These are phyloP conservation scores for Accipiter virgatus DNA, from an alignment of 2,113 vertebrate species.

Conservation along the genomic window DNA sequence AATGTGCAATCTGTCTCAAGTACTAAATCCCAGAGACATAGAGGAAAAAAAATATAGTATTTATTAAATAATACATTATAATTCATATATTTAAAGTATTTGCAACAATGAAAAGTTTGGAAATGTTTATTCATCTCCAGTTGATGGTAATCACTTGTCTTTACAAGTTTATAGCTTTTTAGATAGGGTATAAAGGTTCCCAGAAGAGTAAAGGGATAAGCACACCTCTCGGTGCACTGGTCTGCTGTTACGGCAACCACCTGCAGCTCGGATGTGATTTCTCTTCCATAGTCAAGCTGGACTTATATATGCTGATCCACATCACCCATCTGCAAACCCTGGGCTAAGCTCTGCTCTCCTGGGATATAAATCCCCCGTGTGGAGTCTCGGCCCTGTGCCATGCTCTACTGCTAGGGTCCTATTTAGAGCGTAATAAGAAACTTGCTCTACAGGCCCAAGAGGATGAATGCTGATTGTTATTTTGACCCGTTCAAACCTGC, in stretches of 20 bases:
- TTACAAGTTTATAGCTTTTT: neutral
- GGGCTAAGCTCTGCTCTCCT: too few species aligned
- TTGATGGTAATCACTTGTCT: neutral
- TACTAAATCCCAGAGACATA: neutral
- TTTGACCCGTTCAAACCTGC: neutral
- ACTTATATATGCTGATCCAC: neutral
- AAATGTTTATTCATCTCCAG: neutral
- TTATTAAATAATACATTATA: neutral
- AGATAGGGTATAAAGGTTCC: neutral
- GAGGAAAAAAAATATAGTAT: rapidly evolving
- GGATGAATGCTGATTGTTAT: neutral
- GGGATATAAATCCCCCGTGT: neutral
- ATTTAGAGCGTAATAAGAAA: neutral
- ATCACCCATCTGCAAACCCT: neutral
- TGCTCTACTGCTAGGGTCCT: neutral
- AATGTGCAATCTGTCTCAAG: neutral
- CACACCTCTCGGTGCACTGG: neutral
- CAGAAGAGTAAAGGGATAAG: neutral
- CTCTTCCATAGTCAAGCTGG: neutral
- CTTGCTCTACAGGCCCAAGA: too few species aligned
- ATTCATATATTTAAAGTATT: neutral
- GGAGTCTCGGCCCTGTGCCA: neutral
- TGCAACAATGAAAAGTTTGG: neutral
- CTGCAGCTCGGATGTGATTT: neutral
- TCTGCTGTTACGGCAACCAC: too few species aligned